A percentile compares a stretch with the other conserved stretches of the same genome.
These are phyloP conservation scores for Diglossa cyanea DNA, from an alignment of 2,797 vertebrate species.

Conservation along the genomic window DNA sequence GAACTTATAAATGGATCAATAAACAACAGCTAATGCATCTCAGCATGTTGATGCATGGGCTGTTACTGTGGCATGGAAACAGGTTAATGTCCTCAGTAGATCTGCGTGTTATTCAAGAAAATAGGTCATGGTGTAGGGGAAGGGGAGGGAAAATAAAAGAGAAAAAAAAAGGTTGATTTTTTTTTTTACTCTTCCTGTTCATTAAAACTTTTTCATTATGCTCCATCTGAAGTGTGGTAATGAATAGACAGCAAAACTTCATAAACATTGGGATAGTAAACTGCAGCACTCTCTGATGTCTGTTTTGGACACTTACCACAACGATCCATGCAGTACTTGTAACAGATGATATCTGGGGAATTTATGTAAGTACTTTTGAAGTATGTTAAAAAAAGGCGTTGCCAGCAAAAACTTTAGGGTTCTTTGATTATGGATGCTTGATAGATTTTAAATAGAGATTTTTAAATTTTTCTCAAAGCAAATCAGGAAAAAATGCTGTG, in stretches of 20 bases:
- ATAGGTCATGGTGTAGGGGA: background rate
- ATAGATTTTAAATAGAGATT: background rate
- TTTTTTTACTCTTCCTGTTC: background rate
- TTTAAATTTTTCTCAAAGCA: background rate
- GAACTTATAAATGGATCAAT: slow-evolving; percentile 11
- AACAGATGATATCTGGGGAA: background rate
- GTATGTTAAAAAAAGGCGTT: background rate
- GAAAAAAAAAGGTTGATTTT: background rate
- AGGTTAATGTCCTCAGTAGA: background rate
- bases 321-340: background rate
- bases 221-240: background rate
- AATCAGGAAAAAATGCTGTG: background rate
- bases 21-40: slow-evolving; percentile 43
- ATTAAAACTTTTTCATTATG: background rate
- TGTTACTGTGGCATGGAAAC: slow-evolving; percentile 2
- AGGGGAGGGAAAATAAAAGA: background rate
- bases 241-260: background rate
- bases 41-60: background rate
- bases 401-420: background rate
- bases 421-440: background rate
- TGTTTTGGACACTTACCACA: background rate
- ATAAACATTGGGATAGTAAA: background rate
- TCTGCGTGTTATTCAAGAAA: background rate
- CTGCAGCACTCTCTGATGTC: background rate
- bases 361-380: background rate